Evolutionary conservation across 2,797 vertebrate genomes (phyloP), one percentile per base, ranked within the genome.

Genomic region (Rachycentron canadum): DNA sequence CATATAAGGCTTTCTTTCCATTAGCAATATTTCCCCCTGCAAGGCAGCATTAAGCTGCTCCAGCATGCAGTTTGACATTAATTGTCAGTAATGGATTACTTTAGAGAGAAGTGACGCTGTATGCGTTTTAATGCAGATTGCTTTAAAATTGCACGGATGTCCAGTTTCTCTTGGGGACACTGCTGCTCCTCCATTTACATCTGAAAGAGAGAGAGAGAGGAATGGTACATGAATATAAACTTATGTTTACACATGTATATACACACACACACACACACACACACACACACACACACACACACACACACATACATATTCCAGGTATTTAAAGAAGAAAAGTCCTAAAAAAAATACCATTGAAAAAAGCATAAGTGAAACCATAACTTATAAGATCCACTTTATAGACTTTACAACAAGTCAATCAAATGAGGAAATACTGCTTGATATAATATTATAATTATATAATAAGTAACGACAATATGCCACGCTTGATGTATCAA

Each of bases 21-120:
- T 94, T 88, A 95, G 91, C 26, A 81, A 90, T 56, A 89, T 85
- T 92, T 87, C 86, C 78, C 91, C 88, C 93, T 79, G 85, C 76
- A 85, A 93, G 90, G 95, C 95, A 96, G 94, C 96, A 93, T 96
- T 88, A 93, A 95, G 96, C 88, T 94, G 92, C 94, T 85, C 82
- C 89, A 84, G 85, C 78, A 86, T 88, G 87, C 93, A 85, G 82
- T 94, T 90, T 89, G 94, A 95, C 86, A 93, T 88, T 91, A 94
- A 94, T 92, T 91, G 86, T 89, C 88, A 92, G 88, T 88, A 85
- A 93, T 79, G 79, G 81, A 93, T 91, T 79, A 89, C 88, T 93
- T 94, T 83, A 85, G 86, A 87, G 89, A 87, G 88, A 88, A 92
- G 88, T 59, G 66, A 78, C 67, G 76, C 81, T 71, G 79, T 86